Evolutionary conservation across 2,888 invertebrate species (phyloP).

Genomic region (Choristoneura rosaceana): DNA sequence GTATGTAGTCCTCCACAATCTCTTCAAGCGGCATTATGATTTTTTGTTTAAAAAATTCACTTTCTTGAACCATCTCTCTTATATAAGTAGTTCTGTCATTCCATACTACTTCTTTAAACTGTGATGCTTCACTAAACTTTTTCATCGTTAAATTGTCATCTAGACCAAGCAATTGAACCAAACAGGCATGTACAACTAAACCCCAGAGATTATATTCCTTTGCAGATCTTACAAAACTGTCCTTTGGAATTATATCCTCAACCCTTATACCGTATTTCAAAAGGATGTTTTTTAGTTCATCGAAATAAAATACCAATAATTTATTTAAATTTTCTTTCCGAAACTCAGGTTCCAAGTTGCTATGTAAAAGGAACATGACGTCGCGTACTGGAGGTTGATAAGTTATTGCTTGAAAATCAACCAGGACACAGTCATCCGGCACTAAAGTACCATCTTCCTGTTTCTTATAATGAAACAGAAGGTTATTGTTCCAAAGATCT

Average conservation of each 20-base stretch:
- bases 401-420: slow-evolving; percentile 89
- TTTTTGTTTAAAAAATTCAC: not conserved
- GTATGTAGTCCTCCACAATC: not conserved
- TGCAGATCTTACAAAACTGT: not conserved
- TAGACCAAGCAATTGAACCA: not conserved
- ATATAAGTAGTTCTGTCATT: not conserved
- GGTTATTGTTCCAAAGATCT: slow-evolving; percentile 88
- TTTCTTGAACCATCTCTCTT: not conserved
- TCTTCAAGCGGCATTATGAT: not conserved
- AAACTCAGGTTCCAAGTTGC: not conserved
- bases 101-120: not conserved
- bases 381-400: slow-evolving; percentile 89
- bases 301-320: not conserved
- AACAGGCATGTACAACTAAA: not conserved
- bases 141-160: not conserved
- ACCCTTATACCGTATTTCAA: not conserved
- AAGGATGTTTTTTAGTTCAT: not conserved
- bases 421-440: slow-evolving; percentile 86
- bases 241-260: not conserved
- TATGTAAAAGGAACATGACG: slow-evolving; percentile 71
- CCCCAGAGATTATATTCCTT: not conserved
- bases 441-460: slow-evolving; percentile 51
- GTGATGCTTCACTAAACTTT: not conserved
- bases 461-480: slow-evolving; percentile 81
- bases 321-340: not conserved